These are phyloP conservation scores for Erpetoichthys calabaricus DNA, from an alignment of 2,797 vertebrate genomes.

Conservation along the genomic window DNA sequence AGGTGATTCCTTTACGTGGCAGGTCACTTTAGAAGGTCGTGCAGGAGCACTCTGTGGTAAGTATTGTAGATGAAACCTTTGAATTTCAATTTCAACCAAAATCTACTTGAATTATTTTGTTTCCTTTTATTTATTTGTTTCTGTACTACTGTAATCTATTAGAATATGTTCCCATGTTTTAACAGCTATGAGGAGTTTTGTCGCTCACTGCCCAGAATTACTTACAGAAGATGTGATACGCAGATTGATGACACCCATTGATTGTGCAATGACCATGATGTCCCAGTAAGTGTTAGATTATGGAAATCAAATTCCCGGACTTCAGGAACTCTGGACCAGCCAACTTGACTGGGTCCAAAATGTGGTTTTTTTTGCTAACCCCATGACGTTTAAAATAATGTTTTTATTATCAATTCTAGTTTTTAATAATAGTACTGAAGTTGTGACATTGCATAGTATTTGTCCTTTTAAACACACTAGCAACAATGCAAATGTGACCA, in stretches of 20 bases:
- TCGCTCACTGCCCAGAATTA: conserved; percentile 93
- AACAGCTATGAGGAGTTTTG: conserved; percentile 94
- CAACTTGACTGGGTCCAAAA: no score
- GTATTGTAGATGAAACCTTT: conserved; percentile 12
- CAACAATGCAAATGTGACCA: no score
- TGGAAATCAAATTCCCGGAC: no score
- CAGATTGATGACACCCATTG: conserved; percentile 91
- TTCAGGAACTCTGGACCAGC: no score
- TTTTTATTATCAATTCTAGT: no score
- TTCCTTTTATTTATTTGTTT: conserved; percentile 3
- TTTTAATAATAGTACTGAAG: no score
- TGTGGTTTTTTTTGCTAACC: no score
- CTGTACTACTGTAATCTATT: not conserved
- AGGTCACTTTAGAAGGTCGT: conserved; percentile 91
- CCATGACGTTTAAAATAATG: no score
- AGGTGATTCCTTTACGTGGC: conserved; percentile 95
- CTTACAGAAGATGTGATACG: conserved; percentile 95
- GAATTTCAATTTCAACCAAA: not conserved
- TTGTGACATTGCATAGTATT: no score
- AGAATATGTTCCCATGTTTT: conserved; percentile 9
- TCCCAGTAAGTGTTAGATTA: conserved; percentile 76
- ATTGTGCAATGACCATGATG: conserved; percentile 99
- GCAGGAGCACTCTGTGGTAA: conserved; percentile 94
- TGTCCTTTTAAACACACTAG: no score
- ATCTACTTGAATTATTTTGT: not conserved